Conservation (phyloP, 1,140 invertebrate genomes). For the Hermatobates lingyangjiaoensis region DNA sequence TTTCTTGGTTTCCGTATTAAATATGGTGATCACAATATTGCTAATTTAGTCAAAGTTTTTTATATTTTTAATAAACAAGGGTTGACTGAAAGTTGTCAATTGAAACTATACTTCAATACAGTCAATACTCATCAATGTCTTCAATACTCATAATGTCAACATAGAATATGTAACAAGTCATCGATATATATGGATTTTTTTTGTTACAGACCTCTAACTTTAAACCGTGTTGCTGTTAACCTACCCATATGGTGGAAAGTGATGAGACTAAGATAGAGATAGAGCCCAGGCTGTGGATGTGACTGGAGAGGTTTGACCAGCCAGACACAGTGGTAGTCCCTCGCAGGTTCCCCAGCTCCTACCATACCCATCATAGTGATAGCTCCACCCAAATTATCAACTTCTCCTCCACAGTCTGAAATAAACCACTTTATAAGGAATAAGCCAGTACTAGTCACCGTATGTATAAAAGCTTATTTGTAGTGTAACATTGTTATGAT, state of each 20-base stretch:
- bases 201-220: too few relatives aligned
- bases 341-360: constrained; percentile 27
- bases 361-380: constrained; percentile 66
- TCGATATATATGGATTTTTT: too few relatives aligned
- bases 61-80: too few relatives aligned
- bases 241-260: constrained; percentile 44
- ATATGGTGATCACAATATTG: too few relatives aligned
- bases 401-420: constrained; percentile 48
- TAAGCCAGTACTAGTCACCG: neutral
- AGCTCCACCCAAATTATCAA: constrained; percentile 47
- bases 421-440: constrained; percentile 4
- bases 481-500: neutral
- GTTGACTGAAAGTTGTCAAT: too few relatives aligned
- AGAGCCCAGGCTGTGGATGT: constrained; percentile 44
- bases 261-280: constrained; percentile 44
- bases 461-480: too few relatives aligned
- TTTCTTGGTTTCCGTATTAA: too few relatives aligned
- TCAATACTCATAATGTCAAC: too few relatives aligned
- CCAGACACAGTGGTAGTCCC: constrained; percentile 53
- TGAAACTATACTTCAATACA: too few relatives aligned
- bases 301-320: constrained; percentile 42
- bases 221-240: constrained; percentile 10
- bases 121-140: too few relatives aligned
- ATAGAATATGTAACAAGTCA: too few relatives aligned
- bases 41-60: too few relatives aligned